Percentiles rank a stretch among this genome's conserved stretches.
Conservation (phyloP, 2,888 invertebrate genomes). For the Tillus elongatus region DNA sequence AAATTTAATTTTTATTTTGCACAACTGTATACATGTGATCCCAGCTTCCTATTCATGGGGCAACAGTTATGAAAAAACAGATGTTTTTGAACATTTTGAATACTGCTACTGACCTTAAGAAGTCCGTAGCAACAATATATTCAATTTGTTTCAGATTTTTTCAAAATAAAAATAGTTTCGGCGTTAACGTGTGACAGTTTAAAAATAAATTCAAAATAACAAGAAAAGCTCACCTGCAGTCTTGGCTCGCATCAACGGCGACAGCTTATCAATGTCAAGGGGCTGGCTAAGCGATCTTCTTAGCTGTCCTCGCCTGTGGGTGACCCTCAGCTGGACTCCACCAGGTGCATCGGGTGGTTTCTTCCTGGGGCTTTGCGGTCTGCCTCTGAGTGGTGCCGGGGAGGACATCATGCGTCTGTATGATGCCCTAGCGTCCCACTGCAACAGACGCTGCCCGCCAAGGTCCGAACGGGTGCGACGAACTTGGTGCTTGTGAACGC, state of each 20-base stretch:
- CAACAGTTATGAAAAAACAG: too few species aligned
- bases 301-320: constrained; percentile 31
- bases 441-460: constrained; percentile 47
- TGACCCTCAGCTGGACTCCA: constrained; percentile 26
- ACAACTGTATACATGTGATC: too few species aligned
- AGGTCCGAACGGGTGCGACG: constrained; percentile 50
- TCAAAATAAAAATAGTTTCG: too few species aligned
- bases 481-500: constrained; percentile 42
- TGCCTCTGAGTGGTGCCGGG: constrained; percentile 38
- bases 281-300: constrained; percentile 62
- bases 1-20: too few species aligned
- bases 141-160: too few species aligned
- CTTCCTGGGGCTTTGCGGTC: constrained; percentile 42
- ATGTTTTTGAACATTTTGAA: too few species aligned
- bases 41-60: too few species aligned
- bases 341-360: constrained; percentile 34
- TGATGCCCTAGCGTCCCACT: constrained; percentile 45
- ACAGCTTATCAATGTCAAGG: constrained; percentile 51
- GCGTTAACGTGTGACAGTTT: too few species aligned
- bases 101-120: too few species aligned
- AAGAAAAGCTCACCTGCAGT: constrained; percentile 45
- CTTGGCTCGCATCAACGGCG: constrained; percentile 48
- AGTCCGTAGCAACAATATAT: too few species aligned
- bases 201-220: too few species aligned
- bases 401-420: constrained; percentile 46